A percentile compares a stretch with the other conserved stretches of the same genome.
These are phyloP conservation scores for Neodontobutis hainanensis DNA, from an alignment of 2,113 vertebrate species.

Conservation along the genomic window DNA sequence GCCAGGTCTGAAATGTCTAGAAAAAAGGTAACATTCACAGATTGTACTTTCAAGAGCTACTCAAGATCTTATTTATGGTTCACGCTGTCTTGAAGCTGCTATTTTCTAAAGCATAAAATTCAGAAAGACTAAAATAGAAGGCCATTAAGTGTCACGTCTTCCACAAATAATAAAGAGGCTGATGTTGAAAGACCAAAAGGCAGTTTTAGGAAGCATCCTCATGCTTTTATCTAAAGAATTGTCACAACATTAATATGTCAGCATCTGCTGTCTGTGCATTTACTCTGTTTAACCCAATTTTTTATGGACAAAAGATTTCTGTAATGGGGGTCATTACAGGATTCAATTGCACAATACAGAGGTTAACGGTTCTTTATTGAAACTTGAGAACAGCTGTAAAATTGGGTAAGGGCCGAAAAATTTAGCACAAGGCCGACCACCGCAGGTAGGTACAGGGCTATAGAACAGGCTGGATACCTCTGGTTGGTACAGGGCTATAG, in stretches of 20 bases:
- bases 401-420: no score
- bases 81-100: not conserved
- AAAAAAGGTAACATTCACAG: no score
- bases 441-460: no score
- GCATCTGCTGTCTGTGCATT: constrained; percentile 5
- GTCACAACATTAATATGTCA: constrained; percentile 52
- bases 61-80: not conserved
- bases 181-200: constrained; percentile 17
- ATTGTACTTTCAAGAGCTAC: not conserved
- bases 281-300: not conserved
- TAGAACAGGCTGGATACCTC: no score
- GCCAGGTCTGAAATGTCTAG: no score
- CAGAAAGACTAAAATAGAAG: not conserved
- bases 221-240: constrained; percentile 11
- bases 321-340: no score
- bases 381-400: no score
- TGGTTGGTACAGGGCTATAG: no score
- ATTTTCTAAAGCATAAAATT: not conserved
- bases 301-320: constrained; percentile 1
- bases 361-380: no score
- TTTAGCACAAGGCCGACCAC: no score
- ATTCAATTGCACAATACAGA: no score
- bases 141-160: constrained; percentile 9
- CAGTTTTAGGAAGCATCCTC: constrained; percentile 17
- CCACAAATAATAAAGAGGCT: constrained; percentile 6